Base-by-base conservation (phyloP, 1,140 invertebrate species). In the Hycleus phaleratus region DNA sequence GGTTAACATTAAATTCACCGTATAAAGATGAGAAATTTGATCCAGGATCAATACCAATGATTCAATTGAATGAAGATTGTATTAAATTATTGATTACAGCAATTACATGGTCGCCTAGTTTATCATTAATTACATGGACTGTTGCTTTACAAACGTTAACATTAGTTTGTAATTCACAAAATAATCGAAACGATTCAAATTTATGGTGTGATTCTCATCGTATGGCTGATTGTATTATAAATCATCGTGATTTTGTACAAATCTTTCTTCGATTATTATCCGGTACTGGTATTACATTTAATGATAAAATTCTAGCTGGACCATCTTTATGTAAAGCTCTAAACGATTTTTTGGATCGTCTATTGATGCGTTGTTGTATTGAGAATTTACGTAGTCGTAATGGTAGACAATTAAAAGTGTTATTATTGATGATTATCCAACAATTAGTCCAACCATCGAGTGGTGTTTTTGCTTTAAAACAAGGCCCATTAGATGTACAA, bases 401-500 rank as follows among this genome's bases (percentile, higher is more conserved):
- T 44, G 84, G 82, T 10, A 81, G 79, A 56, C 73, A 79, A n/a
- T 73, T 89, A 3, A 88, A 88, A 63, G 82, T 85, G 61, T 72
- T 85, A 2, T 69, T 91, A 24, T 69, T 91, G 5, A 84, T 82
- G 69, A 77, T 91, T 7, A 79, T 90, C 3, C 81, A 87, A 58
- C 81, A 85, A 63, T 71, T 92, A n/a, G 77, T 85, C 2, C 80
- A 83, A 65, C 82, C 84, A 4, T 78, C 82, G 8, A 51, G 10
- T 8, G 88, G 88, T 24, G 82, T 88, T 4, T 81, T 91, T 12
- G 79, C 82, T 25, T 77, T 79, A 26, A 79, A 82, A 55, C 80
- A 83, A 59, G 90, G 90, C n/a, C 88, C 90, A 10, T 73, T 91
- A 5, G 90, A 93, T 78, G 88, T 86, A 1, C 89, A 92, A 69